Percentiles rank a stretch among this genome's conserved stretches.
Conservation (phyloP, 1,140 invertebrate genomes). For the Saccostrea glomerata region DNA sequence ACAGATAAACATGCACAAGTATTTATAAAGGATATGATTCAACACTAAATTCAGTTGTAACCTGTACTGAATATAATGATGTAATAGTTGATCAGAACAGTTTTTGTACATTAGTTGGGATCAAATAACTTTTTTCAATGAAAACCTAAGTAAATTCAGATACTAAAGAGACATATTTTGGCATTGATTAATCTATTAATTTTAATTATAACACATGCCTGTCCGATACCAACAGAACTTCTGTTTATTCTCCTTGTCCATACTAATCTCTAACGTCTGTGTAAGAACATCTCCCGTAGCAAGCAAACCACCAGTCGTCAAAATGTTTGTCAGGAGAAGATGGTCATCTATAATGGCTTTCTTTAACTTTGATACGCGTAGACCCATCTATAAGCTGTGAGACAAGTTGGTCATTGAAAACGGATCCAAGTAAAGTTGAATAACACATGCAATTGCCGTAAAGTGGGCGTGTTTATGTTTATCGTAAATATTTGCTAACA, state of each 20-base stretch:
- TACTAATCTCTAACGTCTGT: constrained; percentile 63
- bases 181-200: too few relatives aligned
- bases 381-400: not conserved
- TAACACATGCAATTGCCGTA: not conserved
- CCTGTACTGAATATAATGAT: too few relatives aligned
- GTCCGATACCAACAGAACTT: not conserved
- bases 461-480: not conserved
- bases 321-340: constrained; percentile 63
- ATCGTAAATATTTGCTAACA: too few relatives aligned
- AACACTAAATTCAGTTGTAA: too few relatives aligned
- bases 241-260: constrained; percentile 2
- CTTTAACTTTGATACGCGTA: not conserved
- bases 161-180: too few relatives aligned
- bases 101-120: too few relatives aligned
- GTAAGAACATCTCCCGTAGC: constrained; percentile 64
- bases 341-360: constrained; percentile 58
- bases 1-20: too few relatives aligned
- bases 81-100: too few relatives aligned
- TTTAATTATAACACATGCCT: not conserved
- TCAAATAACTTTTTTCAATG: too few relatives aligned
- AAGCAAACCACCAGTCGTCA: constrained; percentile 58
- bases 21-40: too few relatives aligned
- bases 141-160: too few relatives aligned
- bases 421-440: not conserved
- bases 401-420: not conserved